Evolutionary conservation across 2,888 invertebrate species (phyloP).

Genomic region (Euplexia lucipara): DNA sequence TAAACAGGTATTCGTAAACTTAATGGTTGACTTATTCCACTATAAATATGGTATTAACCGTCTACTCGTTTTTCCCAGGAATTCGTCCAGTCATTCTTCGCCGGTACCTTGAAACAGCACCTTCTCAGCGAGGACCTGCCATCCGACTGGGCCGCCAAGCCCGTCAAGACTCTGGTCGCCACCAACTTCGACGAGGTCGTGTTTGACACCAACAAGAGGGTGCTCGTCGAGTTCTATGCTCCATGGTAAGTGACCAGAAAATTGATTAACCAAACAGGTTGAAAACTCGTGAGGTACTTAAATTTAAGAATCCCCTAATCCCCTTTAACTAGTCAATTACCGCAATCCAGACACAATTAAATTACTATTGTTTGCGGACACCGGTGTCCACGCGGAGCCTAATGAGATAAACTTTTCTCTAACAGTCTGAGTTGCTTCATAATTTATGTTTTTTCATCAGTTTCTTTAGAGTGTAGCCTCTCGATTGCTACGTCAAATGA

Average conservation of each 20-base stretch:
- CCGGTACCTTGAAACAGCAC: constrained; percentile 98
- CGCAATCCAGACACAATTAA: too few species aligned
- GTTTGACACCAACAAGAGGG: constrained; percentile 96
- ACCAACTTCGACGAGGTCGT: constrained; percentile 99
- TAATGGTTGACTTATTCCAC: too few species aligned
- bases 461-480: too few species aligned
- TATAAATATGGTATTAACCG: background rate
- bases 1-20: too few species aligned
- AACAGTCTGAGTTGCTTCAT: background rate
- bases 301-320: too few species aligned
- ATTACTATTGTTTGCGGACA: too few species aligned
- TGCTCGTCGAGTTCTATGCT: constrained; percentile 99
- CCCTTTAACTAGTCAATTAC: too few species aligned
- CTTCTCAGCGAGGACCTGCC: constrained; percentile 98
- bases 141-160: constrained; percentile 98
- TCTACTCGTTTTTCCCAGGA: constrained; percentile 73
- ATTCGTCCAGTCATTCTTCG: constrained; percentile 97
- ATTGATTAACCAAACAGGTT: too few species aligned
- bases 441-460: background rate
- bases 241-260: constrained; percentile 95
- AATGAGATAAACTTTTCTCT: too few species aligned
- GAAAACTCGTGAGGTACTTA: too few species aligned
- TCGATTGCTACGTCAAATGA: too few species aligned
- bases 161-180: constrained; percentile 98
- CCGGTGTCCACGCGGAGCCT: too few species aligned